Base-by-base conservation (phyloP, 2,797 vertebrate genomes). In the Threskiornis aethiopicus region DNA sequence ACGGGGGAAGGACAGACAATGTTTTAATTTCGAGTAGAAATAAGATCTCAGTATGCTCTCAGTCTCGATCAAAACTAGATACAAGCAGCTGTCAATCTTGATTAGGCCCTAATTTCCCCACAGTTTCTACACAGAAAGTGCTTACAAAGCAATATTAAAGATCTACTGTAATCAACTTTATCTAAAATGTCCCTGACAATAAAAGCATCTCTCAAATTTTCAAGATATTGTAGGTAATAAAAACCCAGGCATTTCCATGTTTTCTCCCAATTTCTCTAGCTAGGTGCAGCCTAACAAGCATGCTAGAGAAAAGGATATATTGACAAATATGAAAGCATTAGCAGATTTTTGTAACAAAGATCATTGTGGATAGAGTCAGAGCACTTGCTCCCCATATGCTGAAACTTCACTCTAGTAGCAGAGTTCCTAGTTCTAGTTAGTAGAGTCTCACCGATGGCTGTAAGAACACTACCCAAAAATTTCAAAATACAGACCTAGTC, bases 401-500 rank as follows among this genome's bases (percentile, higher is more conserved):
- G 33, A 75, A 54, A 66, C 28, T 25, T 82, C 29, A 70, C 13
- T n/a, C 18, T 24, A 33, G 35, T 21, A 92, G 42, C 39, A 71
- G 22, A 62, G 24, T 28, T 75, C 15, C 42, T 54, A 6, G 26
- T n/a, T 92, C 44, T 20, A 87, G 21, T 9, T 9, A 78, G 31
- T 28, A 84, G 2, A 73, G 13, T 47, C 76, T 65, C 31, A 39
- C 22, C 1, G 1, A 37, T 0, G 6, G 28, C 52, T 82, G 1
- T 16, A 72, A 72, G 29, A 82, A 54, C 16, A 42, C 26, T 39
- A 82, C 5, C 16, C 16, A 7, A 67, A 81, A 31, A 24, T 42
- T 58, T 71, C 49, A 71, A 67, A 62, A 71, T 54, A 90, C 71
- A 76, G 42, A 71, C 12, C 49, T 57, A 64, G 9, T 51, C 67